Conservation (phyloP, 64 coral and sea anemone genomes). For the Acropora yongei region DNA sequence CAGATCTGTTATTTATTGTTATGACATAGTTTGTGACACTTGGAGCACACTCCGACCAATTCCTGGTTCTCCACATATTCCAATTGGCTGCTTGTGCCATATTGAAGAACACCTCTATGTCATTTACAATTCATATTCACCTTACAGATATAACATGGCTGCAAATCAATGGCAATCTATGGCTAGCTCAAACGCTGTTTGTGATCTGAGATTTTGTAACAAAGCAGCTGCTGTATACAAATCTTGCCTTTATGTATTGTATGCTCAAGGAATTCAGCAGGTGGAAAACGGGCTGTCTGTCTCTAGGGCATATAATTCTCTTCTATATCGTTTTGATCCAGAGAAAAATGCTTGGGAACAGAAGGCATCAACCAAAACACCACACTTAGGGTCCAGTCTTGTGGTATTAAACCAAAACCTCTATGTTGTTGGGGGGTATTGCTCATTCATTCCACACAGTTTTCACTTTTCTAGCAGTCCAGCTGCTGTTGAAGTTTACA, state of each 20-base stretch:
- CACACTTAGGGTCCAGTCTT: constrained; percentile 36
- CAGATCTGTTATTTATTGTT: background rate
- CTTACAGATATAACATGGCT: constrained; percentile 11
- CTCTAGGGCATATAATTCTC: too few relatives aligned
- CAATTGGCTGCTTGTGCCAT: background rate
- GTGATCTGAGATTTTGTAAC: background rate
- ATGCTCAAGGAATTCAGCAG: background rate
- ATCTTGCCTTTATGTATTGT: background rate
- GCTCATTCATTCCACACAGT: background rate
- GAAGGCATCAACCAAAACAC: background rate
- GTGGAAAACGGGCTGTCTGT: too few relatives aligned
- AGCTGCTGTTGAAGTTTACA: constrained; percentile 38
- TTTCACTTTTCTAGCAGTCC: background rate
- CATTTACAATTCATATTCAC: background rate
- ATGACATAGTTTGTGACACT: background rate
- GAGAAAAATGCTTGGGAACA: background rate
- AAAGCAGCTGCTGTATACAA: background rate
- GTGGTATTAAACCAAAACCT: constrained; percentile 6
- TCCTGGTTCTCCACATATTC: background rate
- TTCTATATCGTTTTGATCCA: constrained; percentile 3
- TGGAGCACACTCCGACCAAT: background rate
- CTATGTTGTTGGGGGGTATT: background rate
- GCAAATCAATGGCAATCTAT: background rate
- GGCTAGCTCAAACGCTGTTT: background rate
- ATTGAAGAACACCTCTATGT: background rate